A percentile compares a stretch with the other conserved stretches of the same genome.
Evolutionary conservation across 2,888 invertebrate species (phyloP).

Genomic region (Meiosimyza decipiens): DNA sequence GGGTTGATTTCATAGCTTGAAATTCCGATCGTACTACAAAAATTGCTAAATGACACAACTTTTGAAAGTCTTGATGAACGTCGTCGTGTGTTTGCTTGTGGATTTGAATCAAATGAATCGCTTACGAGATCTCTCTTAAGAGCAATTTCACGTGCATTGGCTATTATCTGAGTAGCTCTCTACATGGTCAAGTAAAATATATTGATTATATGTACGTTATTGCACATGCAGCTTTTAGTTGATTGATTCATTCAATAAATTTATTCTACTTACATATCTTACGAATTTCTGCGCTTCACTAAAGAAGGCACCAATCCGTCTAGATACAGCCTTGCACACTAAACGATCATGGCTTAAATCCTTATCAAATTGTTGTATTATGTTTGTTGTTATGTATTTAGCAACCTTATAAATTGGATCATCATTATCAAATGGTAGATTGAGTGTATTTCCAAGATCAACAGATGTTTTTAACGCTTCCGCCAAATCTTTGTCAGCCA

Average conservation of each 20-base stretch:
- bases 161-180: slow-evolving; percentile 60
- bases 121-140: not conserved
- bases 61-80: slow-evolving; percentile 2
- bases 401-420: slow-evolving; percentile 63
- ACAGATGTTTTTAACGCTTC: slow-evolving; percentile 59
- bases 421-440: slow-evolving; percentile 49
- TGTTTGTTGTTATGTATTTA: slow-evolving; percentile 59
- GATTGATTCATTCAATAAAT: too few species aligned
- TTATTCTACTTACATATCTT: slow-evolving; percentile 51
- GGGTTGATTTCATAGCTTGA: slow-evolving; percentile 61
- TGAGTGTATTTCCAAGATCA: slow-evolving; percentile 50
- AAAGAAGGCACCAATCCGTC: slow-evolving; percentile 54
- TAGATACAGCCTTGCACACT: slow-evolving; percentile 45
- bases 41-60: slow-evolving; percentile 57
- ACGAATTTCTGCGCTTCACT: slow-evolving; percentile 59
- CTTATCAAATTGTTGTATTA: slow-evolving; percentile 55
- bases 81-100: slow-evolving; percentile 1
- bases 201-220: not conserved
- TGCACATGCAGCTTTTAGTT: too few species aligned
- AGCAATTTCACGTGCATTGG: slow-evolving; percentile 46
- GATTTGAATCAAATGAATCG: not conserved
- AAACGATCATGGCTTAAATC: slow-evolving; percentile 56
- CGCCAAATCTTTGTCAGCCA: slow-evolving; percentile 56
- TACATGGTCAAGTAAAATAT: slow-evolving; percentile 38
- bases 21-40: slow-evolving; percentile 58